These are phyloP conservation scores for Dolichallabes microphthalmus DNA, from an alignment of 2,113 vertebrate genomes.

Conservation along the genomic window DNA sequence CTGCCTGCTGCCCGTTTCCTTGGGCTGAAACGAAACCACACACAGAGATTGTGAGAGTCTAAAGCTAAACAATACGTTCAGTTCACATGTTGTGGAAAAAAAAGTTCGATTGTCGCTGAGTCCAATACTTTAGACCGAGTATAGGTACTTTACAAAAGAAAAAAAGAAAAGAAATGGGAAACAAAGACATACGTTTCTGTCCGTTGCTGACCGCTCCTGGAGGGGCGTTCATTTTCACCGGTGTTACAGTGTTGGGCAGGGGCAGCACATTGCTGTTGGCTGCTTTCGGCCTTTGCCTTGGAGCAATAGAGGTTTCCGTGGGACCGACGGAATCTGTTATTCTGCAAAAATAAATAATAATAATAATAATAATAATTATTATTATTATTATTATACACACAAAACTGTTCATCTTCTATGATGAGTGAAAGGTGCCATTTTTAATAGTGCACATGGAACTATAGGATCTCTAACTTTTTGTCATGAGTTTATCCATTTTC, in stretches of 20 bases:
- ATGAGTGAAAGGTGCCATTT: background rate
- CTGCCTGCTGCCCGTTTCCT: slow-evolving; percentile 68
- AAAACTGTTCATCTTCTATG: background rate
- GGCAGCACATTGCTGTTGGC: slow-evolving; percentile 78
- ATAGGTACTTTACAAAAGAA: background rate
- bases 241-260: slow-evolving; percentile 84
- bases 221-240: slow-evolving; percentile 82
- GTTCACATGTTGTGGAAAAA: background rate
- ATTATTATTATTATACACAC: no score
- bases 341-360: slow-evolving; percentile 64
- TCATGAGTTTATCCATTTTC: background rate
- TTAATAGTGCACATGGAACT: background rate
- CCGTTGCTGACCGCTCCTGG: slow-evolving; percentile 76
- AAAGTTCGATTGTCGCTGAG: background rate
- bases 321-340: slow-evolving; percentile 92
- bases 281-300: slow-evolving; percentile 93
- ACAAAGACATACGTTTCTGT: slow-evolving; percentile 80
- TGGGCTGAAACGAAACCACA: slow-evolving; percentile 60
- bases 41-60: background rate
- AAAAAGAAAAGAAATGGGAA: background rate
- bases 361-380: no score
- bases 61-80: background rate
- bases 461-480: background rate
- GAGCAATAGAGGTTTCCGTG: slow-evolving; percentile 97
- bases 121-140: background rate